Conservation (phyloP, 2,888 invertebrate species). For the Tenthredo mesomela region DNA sequence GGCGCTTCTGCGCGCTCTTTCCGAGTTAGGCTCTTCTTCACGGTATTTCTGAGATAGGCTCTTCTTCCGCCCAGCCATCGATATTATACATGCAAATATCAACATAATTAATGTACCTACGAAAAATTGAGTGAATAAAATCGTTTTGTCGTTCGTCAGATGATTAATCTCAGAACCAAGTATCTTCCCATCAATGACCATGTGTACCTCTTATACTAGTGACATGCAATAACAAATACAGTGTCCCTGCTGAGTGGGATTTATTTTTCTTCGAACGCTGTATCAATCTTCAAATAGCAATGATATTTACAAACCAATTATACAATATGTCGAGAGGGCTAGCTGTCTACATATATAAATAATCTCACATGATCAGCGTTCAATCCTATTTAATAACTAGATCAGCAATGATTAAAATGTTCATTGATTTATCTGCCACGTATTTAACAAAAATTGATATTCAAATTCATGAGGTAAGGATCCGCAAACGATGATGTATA, state of each 20-base stretch:
- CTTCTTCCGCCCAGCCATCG: too few relatives aligned
- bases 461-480: background rate
- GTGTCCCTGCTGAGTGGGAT: slow-evolving; percentile 3
- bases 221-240: slow-evolving; percentile 23
- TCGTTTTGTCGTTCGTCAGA: background rate
- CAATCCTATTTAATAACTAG: background rate
- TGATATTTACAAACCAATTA: background rate
- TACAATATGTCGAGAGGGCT: background rate
- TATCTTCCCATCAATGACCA: slow-evolving; percentile 4
- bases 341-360: background rate
- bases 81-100: too few relatives aligned
- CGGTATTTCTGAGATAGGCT: too few relatives aligned
- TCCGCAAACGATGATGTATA: background rate
- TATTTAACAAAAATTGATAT: background rate
- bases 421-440: background rate
- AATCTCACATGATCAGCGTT: background rate
- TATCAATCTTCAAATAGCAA: slow-evolving; percentile 21
- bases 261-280: slow-evolving; percentile 25
- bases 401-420: background rate
- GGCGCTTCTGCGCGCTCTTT: too few relatives aligned
- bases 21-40: too few relatives aligned
- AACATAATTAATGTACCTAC: background rate
- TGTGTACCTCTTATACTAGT: slow-evolving; percentile 1
- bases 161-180: background rate
- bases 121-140: background rate